phyloP scores from a whole-genome alignment of 2,113 vertebrate species.

The Acanthisitta chloris region DNA sequence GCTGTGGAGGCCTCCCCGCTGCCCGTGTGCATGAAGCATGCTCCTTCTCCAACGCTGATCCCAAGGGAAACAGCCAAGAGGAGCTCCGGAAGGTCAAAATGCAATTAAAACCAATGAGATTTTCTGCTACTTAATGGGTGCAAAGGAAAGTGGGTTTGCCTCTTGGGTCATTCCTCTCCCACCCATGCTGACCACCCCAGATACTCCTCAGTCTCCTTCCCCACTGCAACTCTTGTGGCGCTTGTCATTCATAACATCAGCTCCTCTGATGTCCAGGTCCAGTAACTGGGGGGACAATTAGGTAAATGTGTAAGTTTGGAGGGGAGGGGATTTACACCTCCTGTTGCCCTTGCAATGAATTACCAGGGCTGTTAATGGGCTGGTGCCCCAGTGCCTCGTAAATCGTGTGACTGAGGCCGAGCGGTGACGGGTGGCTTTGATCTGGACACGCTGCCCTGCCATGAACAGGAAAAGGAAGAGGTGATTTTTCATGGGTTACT shows the following conservation, averaged over 20 bases:
- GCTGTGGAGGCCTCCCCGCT: not conserved
- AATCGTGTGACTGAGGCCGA: slow-evolving; percentile 26
- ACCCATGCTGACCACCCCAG: not conserved
- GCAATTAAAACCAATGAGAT: slow-evolving; percentile 20
- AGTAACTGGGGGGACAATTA: not conserved
- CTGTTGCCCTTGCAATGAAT: slow-evolving; percentile 68
- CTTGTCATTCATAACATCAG: not conserved
- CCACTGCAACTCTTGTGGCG: not conserved
- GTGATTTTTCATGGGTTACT: slow-evolving; percentile 78
- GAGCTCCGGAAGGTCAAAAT: not conserved
- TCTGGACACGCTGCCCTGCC: slow-evolving; percentile 74
- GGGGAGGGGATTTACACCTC: slow-evolving; percentile 62
- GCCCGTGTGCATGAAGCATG: not conserved
- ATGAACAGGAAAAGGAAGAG: slow-evolving; percentile 79
- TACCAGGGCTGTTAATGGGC: slow-evolving; percentile 70
- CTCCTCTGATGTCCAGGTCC: not conserved
- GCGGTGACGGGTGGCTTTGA: slow-evolving; percentile 72
- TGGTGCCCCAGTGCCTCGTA: slow-evolving; percentile 66
- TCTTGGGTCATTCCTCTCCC: not conserved
- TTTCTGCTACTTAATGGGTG: not conserved
- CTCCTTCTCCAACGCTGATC: accelerated
- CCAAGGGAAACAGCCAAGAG: slow-evolving; percentile 4
- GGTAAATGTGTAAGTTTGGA: slow-evolving; percentile 37
- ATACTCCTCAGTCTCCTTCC: not conserved
- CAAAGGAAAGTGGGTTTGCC: not conserved